Evolutionary conservation across 2,797 vertebrate species (phyloP), one percentile per base, ranked within the genome.

Genomic region (Manis pentadactyla): DNA sequence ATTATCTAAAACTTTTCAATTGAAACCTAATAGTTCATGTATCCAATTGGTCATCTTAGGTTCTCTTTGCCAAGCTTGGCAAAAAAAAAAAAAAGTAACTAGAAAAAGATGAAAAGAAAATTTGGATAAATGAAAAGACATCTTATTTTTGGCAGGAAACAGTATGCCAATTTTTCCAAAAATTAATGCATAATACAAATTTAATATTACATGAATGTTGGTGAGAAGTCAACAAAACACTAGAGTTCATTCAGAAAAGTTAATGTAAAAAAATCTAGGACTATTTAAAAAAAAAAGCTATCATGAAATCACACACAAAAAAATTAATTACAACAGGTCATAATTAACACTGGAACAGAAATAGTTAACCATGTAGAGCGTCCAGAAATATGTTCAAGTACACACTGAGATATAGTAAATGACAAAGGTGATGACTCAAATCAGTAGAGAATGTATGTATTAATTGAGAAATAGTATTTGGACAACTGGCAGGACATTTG

Each of bases 301-400:
- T 13, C 59, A 81, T 79, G 55, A 69, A 85, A 68, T 42, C 5
- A 77, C 37, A 92, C 27, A 42, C 7, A 59, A 87, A 87, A 73
- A 71, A 63, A 71, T 85, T 81, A 64, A 81, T 34, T 79, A 49
- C 49, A 89, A 69, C 4, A 51, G 10, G 10, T 71, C 39, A 87
- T 83, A 90, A 63, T 51, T 85, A 77, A 31, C 12, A 64, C 21
- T 84, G 21, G 13, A 51, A 37, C 1, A 81, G 29, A 96, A 82
- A 92, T 42, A 31, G 39, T 87, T 66, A 73, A 19, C 2, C 9
- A 61, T 49, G 53, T 34, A 3, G 8, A 37, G 19, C 85, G 7
- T 64, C 15, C 25, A 92, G 29, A 97, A 90, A 23, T 84, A 83
- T 68, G 29, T 69, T 88, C 57, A 86, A 87, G n/a, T 18, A 64